Evolutionary conservation across 2,888 invertebrate species (phyloP).

Genomic region (Luperina nickerlii): DNA sequence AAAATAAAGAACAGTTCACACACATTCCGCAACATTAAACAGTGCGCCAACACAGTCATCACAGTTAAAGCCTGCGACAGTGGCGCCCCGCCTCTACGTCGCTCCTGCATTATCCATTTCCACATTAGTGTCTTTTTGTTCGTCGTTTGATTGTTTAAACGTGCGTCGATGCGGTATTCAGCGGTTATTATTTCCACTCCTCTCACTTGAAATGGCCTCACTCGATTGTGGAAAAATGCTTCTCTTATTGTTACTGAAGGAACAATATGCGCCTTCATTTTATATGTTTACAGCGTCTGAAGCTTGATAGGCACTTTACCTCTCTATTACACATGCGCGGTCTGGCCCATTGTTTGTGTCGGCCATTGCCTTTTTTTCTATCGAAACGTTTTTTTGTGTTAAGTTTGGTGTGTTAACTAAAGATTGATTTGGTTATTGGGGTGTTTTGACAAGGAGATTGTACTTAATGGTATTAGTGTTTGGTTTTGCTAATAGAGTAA

Average conservation of each 20-base stretch:
- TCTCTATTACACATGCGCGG: slow-evolving; percentile 81
- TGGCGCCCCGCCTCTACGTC: slow-evolving; percentile 67
- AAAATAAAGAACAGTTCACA: not conserved
- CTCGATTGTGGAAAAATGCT: slow-evolving; percentile 89
- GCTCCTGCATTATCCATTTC: slow-evolving; percentile 86
- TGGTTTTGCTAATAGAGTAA: not conserved
- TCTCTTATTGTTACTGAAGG: slow-evolving; percentile 88
- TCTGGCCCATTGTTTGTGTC: slow-evolving; percentile 77
- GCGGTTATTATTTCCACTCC: slow-evolving; percentile 87
- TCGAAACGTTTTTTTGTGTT: slow-evolving; percentile 68
- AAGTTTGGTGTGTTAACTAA: slow-evolving; percentile 46
- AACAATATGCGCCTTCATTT: slow-evolving; percentile 89
- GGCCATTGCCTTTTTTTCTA: slow-evolving; percentile 70
- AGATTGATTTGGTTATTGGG: slow-evolving; percentile 1
- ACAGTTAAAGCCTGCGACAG: slow-evolving; percentile 35
- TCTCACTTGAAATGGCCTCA: slow-evolving; percentile 88
- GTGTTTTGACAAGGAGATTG: not conserved
- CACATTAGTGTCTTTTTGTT: slow-evolving; percentile 90
- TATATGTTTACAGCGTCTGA: slow-evolving; percentile 89
- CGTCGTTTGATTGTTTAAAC: slow-evolving; percentile 89
- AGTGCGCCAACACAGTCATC: not conserved
- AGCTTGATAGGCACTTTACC: slow-evolving; percentile 86
- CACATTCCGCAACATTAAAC: not conserved
- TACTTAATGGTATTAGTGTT: not conserved
- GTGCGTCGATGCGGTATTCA: slow-evolving; percentile 89